A percentile compares a stretch with the other conserved stretches of the same genome.
Conservation (phyloP, 2,113 vertebrate genomes). For the Serilophus lunatus region DNA sequence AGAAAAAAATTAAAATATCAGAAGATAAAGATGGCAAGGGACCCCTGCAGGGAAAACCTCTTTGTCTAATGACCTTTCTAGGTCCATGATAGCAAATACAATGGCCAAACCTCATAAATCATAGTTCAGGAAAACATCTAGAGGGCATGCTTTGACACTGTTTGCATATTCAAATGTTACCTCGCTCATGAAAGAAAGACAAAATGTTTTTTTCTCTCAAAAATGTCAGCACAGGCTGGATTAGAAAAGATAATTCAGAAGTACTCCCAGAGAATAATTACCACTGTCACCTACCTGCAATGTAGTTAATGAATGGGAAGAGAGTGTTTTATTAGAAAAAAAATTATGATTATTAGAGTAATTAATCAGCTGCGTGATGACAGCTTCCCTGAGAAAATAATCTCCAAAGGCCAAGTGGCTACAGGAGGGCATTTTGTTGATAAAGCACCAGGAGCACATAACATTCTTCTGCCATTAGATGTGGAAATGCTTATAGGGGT, state of each 20-base stretch:
- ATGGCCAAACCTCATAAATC: conserved; percentile 80
- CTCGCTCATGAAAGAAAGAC: conserved; percentile 72
- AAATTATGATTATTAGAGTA: conserved; percentile 87
- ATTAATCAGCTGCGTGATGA: conserved; percentile 87
- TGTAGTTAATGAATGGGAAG: conserved; percentile 86
- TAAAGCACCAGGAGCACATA: conserved; percentile 70
- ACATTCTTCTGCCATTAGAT: conserved; percentile 42
- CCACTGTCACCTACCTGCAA: conserved; percentile 78
- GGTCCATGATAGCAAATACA: conserved; percentile 71
- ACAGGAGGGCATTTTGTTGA: conserved; percentile 79
- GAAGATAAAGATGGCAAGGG: conserved; percentile 54
- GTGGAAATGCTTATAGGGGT: conserved; percentile 35
- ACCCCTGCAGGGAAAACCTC: conserved; percentile 63
- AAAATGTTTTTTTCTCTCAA: conserved; percentile 76
- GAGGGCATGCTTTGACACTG: conserved; percentile 67
- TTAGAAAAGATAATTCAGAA: conserved; percentile 84
- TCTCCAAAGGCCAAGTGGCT: conserved; percentile 79
- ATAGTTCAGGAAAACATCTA: conserved; percentile 69
- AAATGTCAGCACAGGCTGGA: conserved; percentile 80
- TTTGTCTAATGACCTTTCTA: conserved; percentile 76
- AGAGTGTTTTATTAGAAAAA: conserved; percentile 78
- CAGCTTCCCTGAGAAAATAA: conserved; percentile 77
- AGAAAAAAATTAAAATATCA: conserved; percentile 69
- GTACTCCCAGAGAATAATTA: conserved; percentile 84
- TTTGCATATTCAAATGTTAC: conserved; percentile 86